A percentile compares a stretch with the other conserved stretches of the same genome.
Conservation (phyloP, 2,888 invertebrate species). For the Bimastos eiseni region DNA sequence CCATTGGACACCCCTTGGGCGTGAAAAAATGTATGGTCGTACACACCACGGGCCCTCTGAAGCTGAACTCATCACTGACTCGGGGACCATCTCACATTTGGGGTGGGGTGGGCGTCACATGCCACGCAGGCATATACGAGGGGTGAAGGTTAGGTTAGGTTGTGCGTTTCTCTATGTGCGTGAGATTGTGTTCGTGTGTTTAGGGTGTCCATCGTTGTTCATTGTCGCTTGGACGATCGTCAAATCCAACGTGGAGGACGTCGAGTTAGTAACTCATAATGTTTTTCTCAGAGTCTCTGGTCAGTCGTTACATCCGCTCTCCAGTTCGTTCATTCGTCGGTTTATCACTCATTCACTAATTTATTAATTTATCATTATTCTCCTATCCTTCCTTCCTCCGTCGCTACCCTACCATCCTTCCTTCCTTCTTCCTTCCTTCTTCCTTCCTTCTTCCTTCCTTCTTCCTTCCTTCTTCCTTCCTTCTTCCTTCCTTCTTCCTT, state of each 20-base stretch:
- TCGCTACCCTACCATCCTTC: neutral
- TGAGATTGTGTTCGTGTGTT: neutral
- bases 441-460: neutral
- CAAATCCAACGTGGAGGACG: neutral
- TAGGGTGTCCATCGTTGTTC: neutral
- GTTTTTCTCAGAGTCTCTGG: neutral
- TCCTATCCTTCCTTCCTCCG: no score
- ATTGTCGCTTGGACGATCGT: neutral
- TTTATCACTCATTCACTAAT: neutral
- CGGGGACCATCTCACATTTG: no score
- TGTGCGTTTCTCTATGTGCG: neutral
- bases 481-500: neutral
- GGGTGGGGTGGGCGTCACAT: no score
- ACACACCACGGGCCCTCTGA: no score
- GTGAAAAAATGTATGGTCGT: no score
- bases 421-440: neutral
- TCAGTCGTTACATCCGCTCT: neutral
- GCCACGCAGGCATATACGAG: no score
- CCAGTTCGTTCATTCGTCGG: neutral
- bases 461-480: neutral
- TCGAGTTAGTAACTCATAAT: neutral
- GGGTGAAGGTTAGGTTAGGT: neutral
- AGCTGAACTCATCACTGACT: no score
- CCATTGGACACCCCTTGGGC: no score
- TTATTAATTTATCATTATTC: neutral